These are phyloP conservation scores for Pollenia labialis DNA, from an alignment of 2,888 invertebrate genomes.

Conservation along the genomic window DNA sequence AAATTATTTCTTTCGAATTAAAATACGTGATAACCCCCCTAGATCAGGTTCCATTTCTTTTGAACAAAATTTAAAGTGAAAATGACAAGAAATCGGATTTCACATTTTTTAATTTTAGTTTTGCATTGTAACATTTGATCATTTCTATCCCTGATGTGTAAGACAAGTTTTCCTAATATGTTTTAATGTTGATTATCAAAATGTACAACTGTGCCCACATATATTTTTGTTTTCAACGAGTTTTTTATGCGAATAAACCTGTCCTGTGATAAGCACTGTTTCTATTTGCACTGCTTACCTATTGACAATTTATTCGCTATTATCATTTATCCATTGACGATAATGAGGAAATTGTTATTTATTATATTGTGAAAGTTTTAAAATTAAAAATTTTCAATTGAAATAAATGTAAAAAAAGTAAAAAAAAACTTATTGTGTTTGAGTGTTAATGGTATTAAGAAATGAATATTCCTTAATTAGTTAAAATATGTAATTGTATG, in stretches of 20 bases:
- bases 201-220: not conserved
- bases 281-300: conserved; percentile 59
- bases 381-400: conserved; percentile 38
- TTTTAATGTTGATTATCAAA: conserved; percentile 32
- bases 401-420: not conserved
- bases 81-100: too few relatives aligned
- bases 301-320: conserved; percentile 64
- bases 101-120: not conserved
- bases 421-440: conserved; percentile 13
- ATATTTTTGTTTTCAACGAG: conserved; percentile 28
- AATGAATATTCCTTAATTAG: conserved; percentile 45
- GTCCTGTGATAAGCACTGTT: conserved; percentile 38
- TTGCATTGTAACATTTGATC: not conserved
- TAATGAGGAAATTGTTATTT: conserved; percentile 67
- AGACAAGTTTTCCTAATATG: conserved; percentile 61
- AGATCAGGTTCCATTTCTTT: too few relatives aligned
- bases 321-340: conserved; percentile 26
- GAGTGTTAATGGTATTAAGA: conserved; percentile 39
- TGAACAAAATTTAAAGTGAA: too few relatives aligned
- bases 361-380: conserved; percentile 55
- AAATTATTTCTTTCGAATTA: too few relatives aligned
- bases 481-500: not conserved
- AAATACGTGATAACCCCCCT: too few relatives aligned
- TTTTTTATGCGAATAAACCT: conserved; percentile 45
- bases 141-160: conserved; percentile 32